phyloP scores from a whole-genome alignment of 2,888 invertebrate genomes.

The Tiphia femorata region DNA sequence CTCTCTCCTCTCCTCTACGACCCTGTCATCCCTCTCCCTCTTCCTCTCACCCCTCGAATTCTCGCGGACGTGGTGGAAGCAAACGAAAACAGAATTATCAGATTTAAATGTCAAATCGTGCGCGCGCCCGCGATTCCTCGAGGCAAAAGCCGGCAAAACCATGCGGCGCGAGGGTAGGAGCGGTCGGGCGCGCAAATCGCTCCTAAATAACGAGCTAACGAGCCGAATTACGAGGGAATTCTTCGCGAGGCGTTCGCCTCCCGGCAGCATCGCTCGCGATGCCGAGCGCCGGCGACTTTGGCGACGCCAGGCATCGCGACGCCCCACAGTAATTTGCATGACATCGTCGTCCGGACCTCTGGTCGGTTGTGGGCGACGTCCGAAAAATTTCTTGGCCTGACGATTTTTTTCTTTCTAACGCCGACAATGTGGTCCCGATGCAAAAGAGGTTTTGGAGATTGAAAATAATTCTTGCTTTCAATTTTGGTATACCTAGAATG shows the following conservation, averaged over 20 bases:
- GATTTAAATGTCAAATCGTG: conserved; percentile 66
- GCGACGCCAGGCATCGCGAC: conserved; percentile 11
- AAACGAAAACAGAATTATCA: conserved; percentile 56
- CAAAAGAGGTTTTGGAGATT: too few relatives aligned
- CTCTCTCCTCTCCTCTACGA: not conserved
- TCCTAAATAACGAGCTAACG: conserved; percentile 65
- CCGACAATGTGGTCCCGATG: too few relatives aligned
- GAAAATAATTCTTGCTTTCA: too few relatives aligned
- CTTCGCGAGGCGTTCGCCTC: conserved; percentile 23
- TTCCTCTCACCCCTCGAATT: not conserved
- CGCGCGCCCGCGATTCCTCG: conserved; percentile 39
- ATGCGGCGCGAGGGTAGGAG: conserved; percentile 17
- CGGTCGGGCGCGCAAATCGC: conserved; percentile 43
- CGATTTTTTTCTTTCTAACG: too few relatives aligned
- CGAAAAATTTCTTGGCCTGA: not conserved
- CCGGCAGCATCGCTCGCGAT: not conserved
- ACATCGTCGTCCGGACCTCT: conserved; percentile 12
- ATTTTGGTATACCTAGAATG: too few relatives aligned
- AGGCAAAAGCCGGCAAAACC: conserved; percentile 32
- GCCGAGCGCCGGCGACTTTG: conserved; percentile 10
- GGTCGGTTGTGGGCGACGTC: not conserved
- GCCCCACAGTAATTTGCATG: conserved; percentile 21
- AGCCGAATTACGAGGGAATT: conserved; percentile 59
- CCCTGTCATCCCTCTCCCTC: not conserved
- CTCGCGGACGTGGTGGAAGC: not conserved